Evolutionary conservation across 2,888 invertebrate species (phyloP).

Genomic region (Chaitophorus viminalis): DNA sequence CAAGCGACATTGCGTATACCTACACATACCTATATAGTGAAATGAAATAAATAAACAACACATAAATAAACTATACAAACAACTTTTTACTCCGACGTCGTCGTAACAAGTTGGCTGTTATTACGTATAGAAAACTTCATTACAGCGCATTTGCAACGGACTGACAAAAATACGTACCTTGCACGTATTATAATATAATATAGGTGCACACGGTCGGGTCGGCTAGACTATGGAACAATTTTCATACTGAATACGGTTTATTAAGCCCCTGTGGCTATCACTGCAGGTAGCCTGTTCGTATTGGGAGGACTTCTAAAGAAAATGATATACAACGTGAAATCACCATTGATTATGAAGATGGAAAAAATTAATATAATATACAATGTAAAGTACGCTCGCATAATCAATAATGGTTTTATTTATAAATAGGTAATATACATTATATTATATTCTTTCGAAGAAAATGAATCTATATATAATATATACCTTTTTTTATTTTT

Average conservation of each 20-base stretch:
- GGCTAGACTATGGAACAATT: slow-evolving; percentile 3
- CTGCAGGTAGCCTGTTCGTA: neutral
- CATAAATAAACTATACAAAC: too few species aligned
- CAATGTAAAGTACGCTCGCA: neutral
- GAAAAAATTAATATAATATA: neutral
- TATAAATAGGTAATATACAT: neutral
- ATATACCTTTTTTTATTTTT: neutral
- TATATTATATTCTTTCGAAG: neutral
- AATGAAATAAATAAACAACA: too few species aligned
- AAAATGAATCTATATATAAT: neutral
- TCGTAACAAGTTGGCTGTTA: too few species aligned
- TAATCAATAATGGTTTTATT: slow-evolving; percentile 14
- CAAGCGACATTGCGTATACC: too few species aligned
- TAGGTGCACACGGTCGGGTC: neutral
- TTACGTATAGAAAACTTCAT: too few species aligned
- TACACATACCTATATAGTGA: too few species aligned
- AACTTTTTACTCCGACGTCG: too few species aligned
- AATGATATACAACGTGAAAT: neutral
- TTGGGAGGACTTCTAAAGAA: neutral
- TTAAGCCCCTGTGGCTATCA: slow-evolving; percentile 30
- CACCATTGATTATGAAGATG: neutral
- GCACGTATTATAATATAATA: neutral
- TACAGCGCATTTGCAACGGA: too few species aligned
- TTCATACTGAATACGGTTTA: slow-evolving; percentile 45
- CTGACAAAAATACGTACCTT: neutral